phyloP scores from a whole-genome alignment of 1,140 invertebrate genomes.

The Cherax destructor region DNA sequence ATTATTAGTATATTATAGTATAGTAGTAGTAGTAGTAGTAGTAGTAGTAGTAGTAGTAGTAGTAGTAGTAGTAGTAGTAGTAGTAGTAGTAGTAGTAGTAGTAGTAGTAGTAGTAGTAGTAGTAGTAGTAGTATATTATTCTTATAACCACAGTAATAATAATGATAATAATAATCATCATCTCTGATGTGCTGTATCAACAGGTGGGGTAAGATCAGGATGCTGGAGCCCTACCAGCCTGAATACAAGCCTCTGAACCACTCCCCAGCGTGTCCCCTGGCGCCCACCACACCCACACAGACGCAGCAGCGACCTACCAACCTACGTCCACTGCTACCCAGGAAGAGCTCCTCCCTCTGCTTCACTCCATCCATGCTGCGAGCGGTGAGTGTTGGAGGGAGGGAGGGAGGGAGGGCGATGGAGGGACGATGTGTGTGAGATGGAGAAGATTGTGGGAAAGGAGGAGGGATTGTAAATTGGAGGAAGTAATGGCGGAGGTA shows the following conservation, averaged over 20 bases:
- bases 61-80: too few relatives aligned
- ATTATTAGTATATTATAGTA: too few relatives aligned
- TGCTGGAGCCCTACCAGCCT: constrained; percentile 89
- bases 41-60: too few relatives aligned
- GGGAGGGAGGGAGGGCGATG: neutral
- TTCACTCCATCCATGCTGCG: constrained; percentile 61
- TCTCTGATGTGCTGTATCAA: constrained; percentile 72
- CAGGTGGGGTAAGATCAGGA: constrained; percentile 92
- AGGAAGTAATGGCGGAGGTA: too few relatives aligned
- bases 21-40: too few relatives aligned
- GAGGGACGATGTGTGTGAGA: neutral
- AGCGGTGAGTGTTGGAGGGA: constrained; percentile 16
- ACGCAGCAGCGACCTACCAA: neutral
- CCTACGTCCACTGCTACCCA: constrained; percentile 12
- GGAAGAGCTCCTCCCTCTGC: constrained; percentile 60
- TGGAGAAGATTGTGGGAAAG: neutral
- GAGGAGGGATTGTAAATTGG: neutral
- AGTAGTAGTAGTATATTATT: too few relatives aligned
- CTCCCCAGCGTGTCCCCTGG: constrained; percentile 57
- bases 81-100: too few relatives aligned
- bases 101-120: too few relatives aligned
- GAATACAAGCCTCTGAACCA: constrained; percentile 82
- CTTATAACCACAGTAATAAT: too few relatives aligned
- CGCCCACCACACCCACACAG: constrained; percentile 38
- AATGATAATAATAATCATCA: too few relatives aligned